phyloP scores from a whole-genome alignment of 2,888 invertebrate genomes.

The Mythimna lalbum region DNA sequence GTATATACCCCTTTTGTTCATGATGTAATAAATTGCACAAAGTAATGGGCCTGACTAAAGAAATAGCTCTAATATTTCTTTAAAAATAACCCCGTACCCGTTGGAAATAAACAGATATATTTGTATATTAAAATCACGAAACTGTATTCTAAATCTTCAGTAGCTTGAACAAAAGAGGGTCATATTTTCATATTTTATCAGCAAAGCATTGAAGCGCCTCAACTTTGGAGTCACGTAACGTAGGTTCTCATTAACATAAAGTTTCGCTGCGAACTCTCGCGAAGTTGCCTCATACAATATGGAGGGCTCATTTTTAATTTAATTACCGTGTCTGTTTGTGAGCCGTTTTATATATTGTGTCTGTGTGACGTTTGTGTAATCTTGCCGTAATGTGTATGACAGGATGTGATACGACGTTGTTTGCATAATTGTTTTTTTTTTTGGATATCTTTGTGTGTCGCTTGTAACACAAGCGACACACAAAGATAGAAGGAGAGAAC shows the following conservation, averaged over 20 bases:
- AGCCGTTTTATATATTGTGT: slow-evolving; percentile 22
- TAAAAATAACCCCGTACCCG: no score
- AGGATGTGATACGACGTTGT: background rate
- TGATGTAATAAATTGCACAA: no score
- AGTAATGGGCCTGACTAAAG: no score
- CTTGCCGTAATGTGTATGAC: background rate
- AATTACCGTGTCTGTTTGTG: slow-evolving; percentile 48
- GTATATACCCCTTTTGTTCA: no score
- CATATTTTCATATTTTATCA: slow-evolving; percentile 40
- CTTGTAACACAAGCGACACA: no score
- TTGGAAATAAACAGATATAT: background rate
- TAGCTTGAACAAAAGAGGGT: slow-evolving; percentile 4
- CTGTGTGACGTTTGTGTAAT: slow-evolving; percentile 16
- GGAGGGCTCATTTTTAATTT: slow-evolving; percentile 42
- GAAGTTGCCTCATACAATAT: slow-evolving; percentile 46
- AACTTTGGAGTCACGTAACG: slow-evolving; percentile 42
- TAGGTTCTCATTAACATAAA: slow-evolving; percentile 60
- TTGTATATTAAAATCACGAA: background rate
- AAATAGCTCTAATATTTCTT: no score
- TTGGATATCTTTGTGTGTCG: background rate
- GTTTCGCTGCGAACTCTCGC: slow-evolving; percentile 44
- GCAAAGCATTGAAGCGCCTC: slow-evolving; percentile 26
- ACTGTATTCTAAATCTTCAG: background rate
- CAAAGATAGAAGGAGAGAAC: no score
- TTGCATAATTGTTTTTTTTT: background rate